Percentiles rank a stretch among this genome's conserved stretches.
Evolutionary conservation across 1,140 invertebrate species (phyloP).

Genomic region (Batillaria attramentaria): DNA sequence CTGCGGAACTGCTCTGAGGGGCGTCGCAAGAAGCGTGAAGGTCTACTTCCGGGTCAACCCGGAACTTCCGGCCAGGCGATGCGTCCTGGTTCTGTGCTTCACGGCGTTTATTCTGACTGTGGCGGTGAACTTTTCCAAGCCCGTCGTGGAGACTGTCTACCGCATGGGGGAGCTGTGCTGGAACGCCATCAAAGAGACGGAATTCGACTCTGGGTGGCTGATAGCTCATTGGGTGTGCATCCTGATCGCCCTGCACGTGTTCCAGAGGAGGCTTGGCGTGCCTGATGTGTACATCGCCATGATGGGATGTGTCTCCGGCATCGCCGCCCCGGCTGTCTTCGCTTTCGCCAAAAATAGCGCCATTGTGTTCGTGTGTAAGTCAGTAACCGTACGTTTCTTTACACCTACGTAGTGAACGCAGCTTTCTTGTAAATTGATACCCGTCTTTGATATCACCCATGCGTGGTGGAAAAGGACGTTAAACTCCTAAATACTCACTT

Average conservation of each 20-base stretch:
- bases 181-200: slow-evolving; percentile 20
- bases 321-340: slow-evolving; percentile 10
- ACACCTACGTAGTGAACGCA: too few species aligned
- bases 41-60: slow-evolving; percentile 7
- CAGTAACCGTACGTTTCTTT: background rate
- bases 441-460: too few species aligned
- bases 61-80: background rate
- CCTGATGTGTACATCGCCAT: slow-evolving; percentile 15
- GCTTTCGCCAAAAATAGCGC: background rate
- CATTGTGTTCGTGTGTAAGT: slow-evolving; percentile 21
- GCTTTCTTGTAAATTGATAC: too few species aligned
- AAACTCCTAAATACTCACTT: too few species aligned
- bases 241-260: slow-evolving; percentile 11
- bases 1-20: background rate
- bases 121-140: slow-evolving; percentile 30
- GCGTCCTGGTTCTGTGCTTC: slow-evolving; percentile 21
- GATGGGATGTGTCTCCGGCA: slow-evolving; percentile 22
- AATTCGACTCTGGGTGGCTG: slow-evolving; percentile 23
- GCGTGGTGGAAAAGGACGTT: too few species aligned
- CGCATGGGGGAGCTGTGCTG: slow-evolving; percentile 21
- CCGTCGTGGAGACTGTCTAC: slow-evolving; percentile 13
- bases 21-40: background rate
- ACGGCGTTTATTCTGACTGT: slow-evolving; percentile 16
- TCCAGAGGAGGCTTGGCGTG: background rate
- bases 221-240: slow-evolving; percentile 22